Conservation (phyloP, 2,113 vertebrate species). For the Paramormyrops kingsleyae region DNA sequence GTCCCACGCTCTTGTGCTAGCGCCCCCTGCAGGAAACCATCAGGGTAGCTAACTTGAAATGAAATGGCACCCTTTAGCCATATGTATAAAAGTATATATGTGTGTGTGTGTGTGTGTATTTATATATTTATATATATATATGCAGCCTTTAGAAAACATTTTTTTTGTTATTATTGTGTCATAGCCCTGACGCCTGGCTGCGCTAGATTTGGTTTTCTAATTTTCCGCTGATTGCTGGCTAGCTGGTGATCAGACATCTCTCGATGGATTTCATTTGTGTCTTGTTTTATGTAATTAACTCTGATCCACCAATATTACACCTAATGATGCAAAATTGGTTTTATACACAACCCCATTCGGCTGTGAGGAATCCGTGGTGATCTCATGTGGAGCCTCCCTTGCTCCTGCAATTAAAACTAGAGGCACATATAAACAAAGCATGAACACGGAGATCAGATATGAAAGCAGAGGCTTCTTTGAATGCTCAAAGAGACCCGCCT, state of each 20-base stretch:
- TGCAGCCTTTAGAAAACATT: not conserved
- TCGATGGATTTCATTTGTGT: slow-evolving; percentile 34
- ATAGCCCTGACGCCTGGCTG: not conserved
- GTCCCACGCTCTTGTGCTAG: not conserved
- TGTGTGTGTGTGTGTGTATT: not conserved
- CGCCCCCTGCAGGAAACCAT: not conserved
- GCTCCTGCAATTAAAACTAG: not conserved
- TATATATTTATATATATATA: no score
- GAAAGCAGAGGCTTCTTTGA: not conserved
- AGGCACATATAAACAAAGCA: not conserved
- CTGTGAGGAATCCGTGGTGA: slow-evolving; percentile 29
- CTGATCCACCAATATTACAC: slow-evolving; percentile 46
- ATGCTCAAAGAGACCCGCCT: not conserved
- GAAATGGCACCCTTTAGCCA: not conserved
- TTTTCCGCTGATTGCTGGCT: not conserved
- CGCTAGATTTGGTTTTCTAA: not conserved
- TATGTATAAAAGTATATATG: not conserved
- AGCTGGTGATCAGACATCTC: not conserved
- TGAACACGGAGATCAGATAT: not conserved
- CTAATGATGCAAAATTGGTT: slow-evolving; percentile 42
- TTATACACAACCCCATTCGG: slow-evolving; percentile 31
- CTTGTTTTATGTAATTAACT: slow-evolving; percentile 50
- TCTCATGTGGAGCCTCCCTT: not conserved
- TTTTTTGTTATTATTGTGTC: not conserved
- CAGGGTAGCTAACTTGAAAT: not conserved